A percentile compares a stretch with the other conserved stretches of the same genome.
Evolutionary conservation across 2,888 invertebrate genomes (phyloP).

Genomic region (Euplagia quadripunctaria): DNA sequence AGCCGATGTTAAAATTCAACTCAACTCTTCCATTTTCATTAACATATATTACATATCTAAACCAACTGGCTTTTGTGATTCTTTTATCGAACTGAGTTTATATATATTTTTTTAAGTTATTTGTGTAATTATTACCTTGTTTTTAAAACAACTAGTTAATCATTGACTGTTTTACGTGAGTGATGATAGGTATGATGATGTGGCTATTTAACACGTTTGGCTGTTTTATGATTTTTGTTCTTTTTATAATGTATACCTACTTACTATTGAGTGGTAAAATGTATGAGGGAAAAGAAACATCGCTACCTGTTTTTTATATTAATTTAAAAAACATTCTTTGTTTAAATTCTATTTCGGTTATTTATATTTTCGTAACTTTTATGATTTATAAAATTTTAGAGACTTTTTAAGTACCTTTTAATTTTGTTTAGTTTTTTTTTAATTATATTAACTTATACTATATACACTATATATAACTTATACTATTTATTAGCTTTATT

Average conservation of each 20-base stretch:
- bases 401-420: no score
- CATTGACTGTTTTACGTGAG: conserved; percentile 1
- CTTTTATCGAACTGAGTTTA: conserved; percentile 5
- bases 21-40: conserved; percentile 25
- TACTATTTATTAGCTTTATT: no score
- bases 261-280: no score
- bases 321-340: no score
- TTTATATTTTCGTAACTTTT: no score
- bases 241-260: background rate
- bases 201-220: conserved; percentile 3
- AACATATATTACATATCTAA: conserved; percentile 10
- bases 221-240: conserved; percentile 11
- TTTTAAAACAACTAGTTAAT: conserved; percentile 19
- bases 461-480: no score
- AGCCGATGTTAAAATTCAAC: conserved; percentile 30
- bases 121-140: background rate
- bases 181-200: background rate
- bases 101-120: conserved; percentile 5
- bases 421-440: no score
- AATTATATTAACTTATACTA: no score
- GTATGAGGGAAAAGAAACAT: no score
- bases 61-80: conserved; percentile 11
- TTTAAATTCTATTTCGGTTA: no score
- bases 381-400: background rate
- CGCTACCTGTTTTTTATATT: no score